Evolutionary conservation across 2,888 invertebrate genomes (phyloP), one percentile per base, ranked within the genome.

Genomic region (Galeruca laticollis): DNA sequence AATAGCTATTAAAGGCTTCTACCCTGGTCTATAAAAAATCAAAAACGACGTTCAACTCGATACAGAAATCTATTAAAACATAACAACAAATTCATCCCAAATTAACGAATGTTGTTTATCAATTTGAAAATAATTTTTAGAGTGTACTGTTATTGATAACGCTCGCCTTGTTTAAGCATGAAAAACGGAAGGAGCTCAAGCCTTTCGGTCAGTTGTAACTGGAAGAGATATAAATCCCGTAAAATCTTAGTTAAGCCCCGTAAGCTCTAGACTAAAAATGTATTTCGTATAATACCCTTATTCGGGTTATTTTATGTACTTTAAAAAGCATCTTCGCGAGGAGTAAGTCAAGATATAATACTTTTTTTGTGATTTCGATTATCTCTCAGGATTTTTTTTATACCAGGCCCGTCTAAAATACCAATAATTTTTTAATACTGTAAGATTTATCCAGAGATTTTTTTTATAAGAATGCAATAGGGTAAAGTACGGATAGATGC

Each of bases 231-330:
- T 64, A 63, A 40, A 63, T 26, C 63, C 54, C 26, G 40, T 11
- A 26, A 64, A 64, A 43, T 64, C 64, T 40, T 43, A 31, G 18
- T 9, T 56, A 64, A 64, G 15, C 64, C 43, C 40, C 54, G 64
- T 64, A 56, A 64, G 64, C 40, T 64, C 6, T 20, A 37, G 37
- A 26, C 63, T 40, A 13, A n/a, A 26, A 54, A 54, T 54, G 37
- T 54, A 33, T 52, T 33, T 18, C 33, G 49, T 10, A 52, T 52
- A 21, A 62, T 35, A 51, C 21, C 26, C 43, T 51, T 51, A 49
- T 47, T 49, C 35, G 13, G n/a, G 11, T 51, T 52, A 35, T 20
- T 37, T 37, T 15, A 21, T 18, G 21, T 26, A 54, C 13, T 9
- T 26, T 26, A 31, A 15, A 31, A 31, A n/a, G 10, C n/a, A 31